Conservation (phyloP, 1,140 invertebrate genomes). For the Lepidurus couesii region DNA sequence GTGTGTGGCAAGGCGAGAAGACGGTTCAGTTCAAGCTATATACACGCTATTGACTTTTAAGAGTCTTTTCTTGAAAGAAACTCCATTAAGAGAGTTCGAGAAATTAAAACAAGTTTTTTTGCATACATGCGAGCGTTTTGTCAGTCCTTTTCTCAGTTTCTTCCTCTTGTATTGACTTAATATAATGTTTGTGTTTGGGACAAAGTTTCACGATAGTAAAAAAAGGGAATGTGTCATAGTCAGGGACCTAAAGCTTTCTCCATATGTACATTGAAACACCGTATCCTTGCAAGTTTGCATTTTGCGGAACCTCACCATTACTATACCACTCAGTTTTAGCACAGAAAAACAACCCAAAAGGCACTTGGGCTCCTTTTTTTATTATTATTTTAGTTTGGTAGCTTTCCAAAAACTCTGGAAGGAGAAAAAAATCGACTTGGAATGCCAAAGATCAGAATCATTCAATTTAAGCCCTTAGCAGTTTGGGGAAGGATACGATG, state of each 20-base stretch:
- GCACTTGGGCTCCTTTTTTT: not conserved
- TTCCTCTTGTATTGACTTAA: slow-evolving; percentile 5
- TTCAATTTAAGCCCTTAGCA: not conserved
- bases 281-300: not conserved
- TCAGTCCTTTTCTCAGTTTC: not conserved
- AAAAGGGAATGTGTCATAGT: slow-evolving; percentile 9
- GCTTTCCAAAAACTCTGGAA: not conserved
- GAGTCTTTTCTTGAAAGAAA: no score
- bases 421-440: not conserved
- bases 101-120: not conserved
- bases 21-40: no score
- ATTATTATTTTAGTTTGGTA: not conserved
- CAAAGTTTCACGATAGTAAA: not conserved
- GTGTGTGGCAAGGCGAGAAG: no score
- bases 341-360: not conserved
- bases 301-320: not conserved
- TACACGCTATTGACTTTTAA: no score
- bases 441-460: not conserved
- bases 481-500: not conserved
- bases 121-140: not conserved
- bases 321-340: not conserved
- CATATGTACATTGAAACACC: slow-evolving; percentile 5
- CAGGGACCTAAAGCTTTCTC: not conserved
- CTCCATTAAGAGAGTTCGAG: not conserved
- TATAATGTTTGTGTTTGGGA: slow-evolving; percentile 10